Base-by-base conservation (phyloP, 1,140 invertebrate species). In the Bombus ignitus region DNA sequence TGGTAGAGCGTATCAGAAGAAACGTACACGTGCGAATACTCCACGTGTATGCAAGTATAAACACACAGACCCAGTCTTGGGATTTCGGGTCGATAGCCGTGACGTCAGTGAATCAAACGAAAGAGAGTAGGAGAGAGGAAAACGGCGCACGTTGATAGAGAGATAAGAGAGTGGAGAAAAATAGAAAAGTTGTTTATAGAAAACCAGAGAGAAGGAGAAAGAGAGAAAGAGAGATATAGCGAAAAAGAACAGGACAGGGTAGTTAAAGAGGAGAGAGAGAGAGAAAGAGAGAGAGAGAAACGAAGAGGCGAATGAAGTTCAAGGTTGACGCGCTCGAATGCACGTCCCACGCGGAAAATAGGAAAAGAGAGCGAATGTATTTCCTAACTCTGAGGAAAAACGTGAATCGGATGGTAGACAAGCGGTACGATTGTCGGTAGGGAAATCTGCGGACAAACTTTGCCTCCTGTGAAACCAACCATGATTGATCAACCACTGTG, bases 41-140 rank as follows among this genome's bases (percentile, higher is more conserved):
- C 47, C 84, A 85, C 84, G 84, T 85, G 84, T 66, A 74, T 37
- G 22, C 18, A 42, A 35, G 53, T 44, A 65, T 77, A 83, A 75
- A 83, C 66, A 62, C 80, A 68, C 62, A 72, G 5, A 37, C 13
- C 37, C 32, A 57, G 44, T 65, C 47, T 70, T 62, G 74, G 88
- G 91, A 93, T 92, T 94, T 92, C 92, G 92, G 93, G 92, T 94
- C 94, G 94, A 95, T 94, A 92, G 88, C 90, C 91, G 89, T 95
- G 94, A 95, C 94, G 94, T 94, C 93, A 94, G 92, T 86, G 81
- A 89, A 87, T 92, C 91, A 91, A 66, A 47, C 75, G 65, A 68
- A 35, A 39, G 70, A 88, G 53, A 25, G 68, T 71, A 18, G 10
- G 32, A 37, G 70, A 62, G 37, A 66, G 78, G 59, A 70, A 62